Conservation (phyloP, 2,113 vertebrate genomes). For the Balaeniceps rex region DNA sequence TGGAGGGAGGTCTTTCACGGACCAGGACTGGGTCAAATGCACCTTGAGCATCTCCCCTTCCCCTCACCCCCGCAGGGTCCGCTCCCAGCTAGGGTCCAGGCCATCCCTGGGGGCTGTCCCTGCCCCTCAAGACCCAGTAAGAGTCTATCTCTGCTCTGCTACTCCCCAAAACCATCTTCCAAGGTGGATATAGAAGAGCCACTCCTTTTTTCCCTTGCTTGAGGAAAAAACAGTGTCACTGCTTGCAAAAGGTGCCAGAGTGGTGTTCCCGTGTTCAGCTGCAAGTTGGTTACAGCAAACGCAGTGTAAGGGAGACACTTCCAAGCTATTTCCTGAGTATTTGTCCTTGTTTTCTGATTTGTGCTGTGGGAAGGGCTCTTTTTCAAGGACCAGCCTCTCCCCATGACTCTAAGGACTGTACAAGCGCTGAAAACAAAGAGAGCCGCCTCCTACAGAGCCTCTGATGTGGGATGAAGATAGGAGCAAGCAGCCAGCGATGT, state of each 20-base stretch:
- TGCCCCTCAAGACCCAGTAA: accelerated
- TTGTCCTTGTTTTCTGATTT: neutral
- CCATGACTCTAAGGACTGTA: neutral
- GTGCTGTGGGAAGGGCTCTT: neutral
- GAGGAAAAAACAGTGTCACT: neutral
- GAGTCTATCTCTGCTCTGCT: neutral
- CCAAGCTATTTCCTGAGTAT: neutral
- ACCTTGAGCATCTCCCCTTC: neutral
- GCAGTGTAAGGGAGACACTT: neutral
- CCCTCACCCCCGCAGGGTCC: accelerated
- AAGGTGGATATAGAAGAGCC: accelerated
- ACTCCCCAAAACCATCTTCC: neutral
- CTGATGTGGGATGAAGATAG: neutral
- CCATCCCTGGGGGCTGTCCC: neutral
- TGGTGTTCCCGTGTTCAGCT: neutral
- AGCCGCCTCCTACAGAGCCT: neutral
- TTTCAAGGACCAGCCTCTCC: neutral
- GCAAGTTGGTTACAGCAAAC: neutral
- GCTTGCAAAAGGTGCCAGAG: neutral
- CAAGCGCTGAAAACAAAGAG: neutral
- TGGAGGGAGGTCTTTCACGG: accelerated
- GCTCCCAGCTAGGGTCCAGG: neutral
- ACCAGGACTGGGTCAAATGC: neutral
- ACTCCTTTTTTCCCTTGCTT: neutral
- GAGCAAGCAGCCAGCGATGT: neutral